phyloP scores from a whole-genome alignment of 1,140 invertebrate species.

The Eriocheir sinensis region DNA sequence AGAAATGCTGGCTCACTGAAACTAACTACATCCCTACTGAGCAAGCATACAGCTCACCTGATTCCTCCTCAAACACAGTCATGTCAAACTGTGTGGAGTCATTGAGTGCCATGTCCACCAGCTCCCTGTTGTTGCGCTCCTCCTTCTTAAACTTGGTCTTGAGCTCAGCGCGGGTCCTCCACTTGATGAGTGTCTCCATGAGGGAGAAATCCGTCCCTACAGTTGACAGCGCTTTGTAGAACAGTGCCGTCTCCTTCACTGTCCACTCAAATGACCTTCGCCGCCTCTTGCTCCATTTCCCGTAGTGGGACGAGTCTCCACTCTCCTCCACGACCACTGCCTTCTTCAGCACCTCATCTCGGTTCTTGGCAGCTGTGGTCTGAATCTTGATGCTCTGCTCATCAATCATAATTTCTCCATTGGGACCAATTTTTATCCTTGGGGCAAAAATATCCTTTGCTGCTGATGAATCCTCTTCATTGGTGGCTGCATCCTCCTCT shows the following conservation, averaged over 20 bases:
- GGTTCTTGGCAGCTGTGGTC: constrained; percentile 73
- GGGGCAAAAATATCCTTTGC: constrained; percentile 86
- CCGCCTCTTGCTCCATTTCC: constrained; percentile 77
- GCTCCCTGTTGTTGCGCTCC: constrained; percentile 84
- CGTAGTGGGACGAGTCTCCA: constrained; percentile 68
- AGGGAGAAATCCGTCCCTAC: constrained; percentile 95
- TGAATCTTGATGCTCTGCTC: constrained; percentile 89
- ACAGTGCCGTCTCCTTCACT: constrained; percentile 81
- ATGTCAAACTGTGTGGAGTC: constrained; percentile 83
- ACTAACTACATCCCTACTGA: no score
- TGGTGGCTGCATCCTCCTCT: neutral
- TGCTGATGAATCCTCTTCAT: constrained; percentile 78
- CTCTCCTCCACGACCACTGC: constrained; percentile 75
- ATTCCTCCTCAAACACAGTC: constrained; percentile 82
- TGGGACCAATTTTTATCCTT: constrained; percentile 92
- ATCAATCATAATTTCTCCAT: constrained; percentile 93
- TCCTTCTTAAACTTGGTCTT: constrained; percentile 91
- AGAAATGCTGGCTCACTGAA: no score
- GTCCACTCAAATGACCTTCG: constrained; percentile 78
- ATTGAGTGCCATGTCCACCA: constrained; percentile 85
- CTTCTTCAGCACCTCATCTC: constrained; percentile 77
- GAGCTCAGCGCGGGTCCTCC: constrained; percentile 88
- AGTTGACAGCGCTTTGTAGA: constrained; percentile 93
- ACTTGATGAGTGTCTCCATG: constrained; percentile 92
- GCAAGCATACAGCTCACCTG: no score